A percentile compares a stretch with the other conserved stretches of the same genome.
phyloP scores from a whole-genome alignment of 2,888 invertebrate genomes.

The Patella depressa region DNA sequence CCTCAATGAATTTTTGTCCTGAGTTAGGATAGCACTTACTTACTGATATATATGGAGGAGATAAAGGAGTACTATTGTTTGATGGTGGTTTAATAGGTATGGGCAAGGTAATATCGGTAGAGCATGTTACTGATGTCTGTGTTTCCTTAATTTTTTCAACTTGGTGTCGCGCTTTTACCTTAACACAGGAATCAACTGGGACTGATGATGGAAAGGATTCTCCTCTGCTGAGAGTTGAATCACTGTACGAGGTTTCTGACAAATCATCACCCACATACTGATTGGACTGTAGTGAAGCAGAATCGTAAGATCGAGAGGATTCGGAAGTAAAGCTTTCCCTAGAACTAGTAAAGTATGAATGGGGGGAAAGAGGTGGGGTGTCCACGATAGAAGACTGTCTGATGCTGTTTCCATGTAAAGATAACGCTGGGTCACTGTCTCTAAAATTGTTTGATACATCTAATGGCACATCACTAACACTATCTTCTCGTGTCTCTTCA shows the following conservation, averaged over 20 bases:
- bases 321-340: constrained; percentile 57
- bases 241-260: neutral
- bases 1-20: constrained; percentile 38
- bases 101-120: neutral
- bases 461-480: constrained; percentile 31
- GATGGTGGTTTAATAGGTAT: neutral
- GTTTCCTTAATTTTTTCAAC: neutral
- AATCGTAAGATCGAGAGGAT: constrained; percentile 45
- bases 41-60: constrained; percentile 30
- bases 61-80: neutral
- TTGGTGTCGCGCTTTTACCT: neutral
- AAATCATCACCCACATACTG: neutral
- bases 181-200: neutral
- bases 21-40: constrained; percentile 25
- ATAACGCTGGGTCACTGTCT: neutral
- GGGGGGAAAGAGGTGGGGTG: constrained; percentile 54
- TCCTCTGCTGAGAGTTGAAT: neutral
- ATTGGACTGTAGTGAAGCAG: neutral
- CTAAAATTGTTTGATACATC: constrained; percentile 25
- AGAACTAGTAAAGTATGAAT: constrained; percentile 49
- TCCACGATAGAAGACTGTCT: constrained; percentile 48
- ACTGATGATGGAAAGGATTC: neutral
- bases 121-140: neutral
- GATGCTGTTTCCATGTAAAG: constrained; percentile 17
- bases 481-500: constrained; percentile 47